A percentile compares a stretch with the other conserved stretches of the same genome.
These are phyloP conservation scores for Rhagonycha lutea DNA, from an alignment of 2,888 invertebrate genomes.

Conservation along the genomic window DNA sequence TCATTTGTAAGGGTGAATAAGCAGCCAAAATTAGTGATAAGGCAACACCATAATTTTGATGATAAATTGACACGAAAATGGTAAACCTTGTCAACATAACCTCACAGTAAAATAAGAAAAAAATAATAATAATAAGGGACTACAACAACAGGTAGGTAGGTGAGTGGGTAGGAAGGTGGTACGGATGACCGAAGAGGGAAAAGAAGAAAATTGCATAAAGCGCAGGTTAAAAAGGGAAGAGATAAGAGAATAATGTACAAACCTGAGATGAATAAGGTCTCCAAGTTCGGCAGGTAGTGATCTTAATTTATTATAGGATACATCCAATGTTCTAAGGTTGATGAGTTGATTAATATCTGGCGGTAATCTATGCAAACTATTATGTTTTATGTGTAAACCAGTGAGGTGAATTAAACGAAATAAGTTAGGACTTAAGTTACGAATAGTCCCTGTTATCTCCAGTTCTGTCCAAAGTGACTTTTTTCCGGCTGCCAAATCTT, in stretches of 20 bases:
- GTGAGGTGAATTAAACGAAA: slow-evolving; percentile 93
- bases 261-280: slow-evolving; percentile 93
- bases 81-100: background rate
- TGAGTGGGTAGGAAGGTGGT: too few relatives aligned
- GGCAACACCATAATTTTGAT: background rate
- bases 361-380: slow-evolving; percentile 89
- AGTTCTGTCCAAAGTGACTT: slow-evolving; percentile 84
- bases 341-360: slow-evolving; percentile 85
- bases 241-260: slow-evolving; percentile 16
- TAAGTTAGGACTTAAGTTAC: slow-evolving; percentile 89
- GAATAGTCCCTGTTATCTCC: slow-evolving; percentile 87
- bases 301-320: slow-evolving; percentile 93
- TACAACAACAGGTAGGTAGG: background rate
- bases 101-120: background rate
- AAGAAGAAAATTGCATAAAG: background rate
- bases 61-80: background rate
- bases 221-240: background rate
- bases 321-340: slow-evolving; percentile 86
- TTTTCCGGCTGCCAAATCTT: slow-evolving; percentile 90
- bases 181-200: background rate
- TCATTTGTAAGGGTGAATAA: background rate
- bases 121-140: background rate
- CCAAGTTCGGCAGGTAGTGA: slow-evolving; percentile 95
- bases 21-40: background rate
- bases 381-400: slow-evolving; percentile 93